Conservation (phyloP, 2,888 invertebrate genomes). For the Acrocyrtus sp. region DNA sequence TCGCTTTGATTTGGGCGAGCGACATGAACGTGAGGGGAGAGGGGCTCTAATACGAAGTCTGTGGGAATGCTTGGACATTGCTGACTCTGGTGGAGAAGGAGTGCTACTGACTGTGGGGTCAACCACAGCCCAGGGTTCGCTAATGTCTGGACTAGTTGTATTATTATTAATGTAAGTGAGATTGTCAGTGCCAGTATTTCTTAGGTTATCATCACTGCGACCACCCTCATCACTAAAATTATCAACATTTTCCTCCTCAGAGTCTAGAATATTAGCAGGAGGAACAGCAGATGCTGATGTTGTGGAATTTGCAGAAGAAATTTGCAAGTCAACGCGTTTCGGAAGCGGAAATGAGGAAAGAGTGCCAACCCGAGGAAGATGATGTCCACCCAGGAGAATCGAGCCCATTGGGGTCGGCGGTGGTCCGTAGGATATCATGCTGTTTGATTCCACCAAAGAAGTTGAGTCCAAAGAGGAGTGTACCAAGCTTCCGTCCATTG, state of each 20-base stretch:
- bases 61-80: constrained; percentile 15
- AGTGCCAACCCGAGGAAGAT: constrained; percentile 44
- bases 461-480: neutral
- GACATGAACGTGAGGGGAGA: neutral
- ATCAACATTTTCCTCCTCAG: constrained; percentile 23
- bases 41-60: constrained; percentile 33
- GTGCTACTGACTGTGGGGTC: neutral
- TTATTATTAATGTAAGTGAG: neutral
- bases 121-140: neutral
- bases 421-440: constrained; percentile 17
- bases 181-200: neutral
- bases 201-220: constrained; percentile 6
- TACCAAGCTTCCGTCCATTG: neutral
- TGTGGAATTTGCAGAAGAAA: constrained; percentile 31
- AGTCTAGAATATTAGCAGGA: constrained; percentile 42
- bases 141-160: constrained; percentile 2
- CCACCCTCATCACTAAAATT: constrained; percentile 10
- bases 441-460: constrained; percentile 7
- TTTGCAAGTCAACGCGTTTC: constrained; percentile 24
- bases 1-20: no score
- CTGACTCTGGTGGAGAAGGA: neutral
- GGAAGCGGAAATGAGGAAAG: constrained; percentile 20
- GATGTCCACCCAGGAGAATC: no score
- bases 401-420: constrained; percentile 39
- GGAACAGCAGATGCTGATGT: constrained; percentile 37